These are phyloP conservation scores for Eristalinus sepulchralis DNA, from an alignment of 2,888 invertebrate species.

Conservation along the genomic window DNA sequence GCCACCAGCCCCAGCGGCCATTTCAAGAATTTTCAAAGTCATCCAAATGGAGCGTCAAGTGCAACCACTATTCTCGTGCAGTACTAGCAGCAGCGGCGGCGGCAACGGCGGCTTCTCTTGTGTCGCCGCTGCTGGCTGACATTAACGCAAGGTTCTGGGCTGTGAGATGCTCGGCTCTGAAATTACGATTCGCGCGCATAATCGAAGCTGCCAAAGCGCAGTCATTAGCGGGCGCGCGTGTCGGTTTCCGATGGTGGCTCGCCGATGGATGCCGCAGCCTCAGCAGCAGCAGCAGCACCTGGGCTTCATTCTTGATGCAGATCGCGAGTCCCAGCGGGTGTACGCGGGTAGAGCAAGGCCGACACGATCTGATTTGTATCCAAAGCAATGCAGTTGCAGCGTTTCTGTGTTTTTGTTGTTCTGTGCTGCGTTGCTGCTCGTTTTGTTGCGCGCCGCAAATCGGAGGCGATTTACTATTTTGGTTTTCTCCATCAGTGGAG, in stretches of 20 bases:
- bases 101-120: constrained; percentile 2
- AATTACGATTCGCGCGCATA: constrained; percentile 45
- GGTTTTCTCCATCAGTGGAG: constrained; percentile 71
- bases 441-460: constrained; percentile 9
- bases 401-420: not conserved
- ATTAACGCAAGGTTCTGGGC: constrained; percentile 66
- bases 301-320: constrained; percentile 49
- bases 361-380: constrained; percentile 69
- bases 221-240: constrained; percentile 39
- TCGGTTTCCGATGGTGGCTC: constrained; percentile 55
- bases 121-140: constrained; percentile 45
- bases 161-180: constrained; percentile 30
- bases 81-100: too few species aligned
- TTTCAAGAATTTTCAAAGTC: constrained; percentile 67
- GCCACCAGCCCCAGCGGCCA: not conserved
- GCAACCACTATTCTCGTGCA: constrained; percentile 54
- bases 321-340: constrained; percentile 2
- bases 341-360: constrained; percentile 58
- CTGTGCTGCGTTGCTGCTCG: not conserved
- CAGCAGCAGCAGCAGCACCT: constrained; percentile 39
- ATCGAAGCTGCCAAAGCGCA: constrained; percentile 50
- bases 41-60: constrained; percentile 68
- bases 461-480: constrained; percentile 66
- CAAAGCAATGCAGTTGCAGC: constrained; percentile 46
- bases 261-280: not conserved